A percentile compares a stretch with the other conserved stretches of the same genome.
phyloP scores from a whole-genome alignment of 2,113 vertebrate genomes.

The Parotia lawesii region DNA sequence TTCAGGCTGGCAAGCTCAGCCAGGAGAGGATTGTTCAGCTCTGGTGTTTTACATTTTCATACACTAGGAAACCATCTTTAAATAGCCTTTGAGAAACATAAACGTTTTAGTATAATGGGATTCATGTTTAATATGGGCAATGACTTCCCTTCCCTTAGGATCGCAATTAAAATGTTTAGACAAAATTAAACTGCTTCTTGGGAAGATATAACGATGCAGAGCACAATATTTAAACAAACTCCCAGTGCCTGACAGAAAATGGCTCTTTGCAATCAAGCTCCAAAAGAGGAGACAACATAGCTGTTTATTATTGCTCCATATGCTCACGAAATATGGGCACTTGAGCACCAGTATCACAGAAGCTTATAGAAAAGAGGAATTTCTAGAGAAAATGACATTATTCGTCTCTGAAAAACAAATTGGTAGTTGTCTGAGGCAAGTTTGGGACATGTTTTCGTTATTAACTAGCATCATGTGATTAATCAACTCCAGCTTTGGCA shows the following conservation, averaged over 20 bases:
- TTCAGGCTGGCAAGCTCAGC: not conserved
- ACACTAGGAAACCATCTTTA: constrained; percentile 45
- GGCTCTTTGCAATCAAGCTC: constrained; percentile 8
- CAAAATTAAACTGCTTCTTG: constrained; percentile 55
- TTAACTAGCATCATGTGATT: not conserved
- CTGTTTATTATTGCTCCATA: not conserved
- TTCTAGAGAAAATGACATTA: not conserved
- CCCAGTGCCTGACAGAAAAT: constrained; percentile 10
- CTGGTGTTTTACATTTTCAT: constrained; percentile 16
- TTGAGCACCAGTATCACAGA: not conserved
- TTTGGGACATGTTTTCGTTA: constrained; percentile 6
- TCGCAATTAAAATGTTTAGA: constrained; percentile 60
- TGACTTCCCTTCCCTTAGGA: constrained; percentile 53
- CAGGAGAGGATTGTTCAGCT: constrained; percentile 21
- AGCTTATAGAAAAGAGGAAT: not conserved
- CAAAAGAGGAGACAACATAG: not conserved
- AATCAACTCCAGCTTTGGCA: not conserved
- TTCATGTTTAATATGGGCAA: constrained; percentile 56
- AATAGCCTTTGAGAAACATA: constrained; percentile 59
- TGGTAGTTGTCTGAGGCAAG: not conserved
- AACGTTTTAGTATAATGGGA: constrained; percentile 53
- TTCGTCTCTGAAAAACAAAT: not conserved
- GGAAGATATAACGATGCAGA: constrained; percentile 30
- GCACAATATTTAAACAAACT: constrained; percentile 44
- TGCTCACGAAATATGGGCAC: not conserved